A percentile compares a stretch with the other conserved stretches of the same genome.
Evolutionary conservation across 2,888 invertebrate species (phyloP).

Genomic region (Cerastoderma edule): DNA sequence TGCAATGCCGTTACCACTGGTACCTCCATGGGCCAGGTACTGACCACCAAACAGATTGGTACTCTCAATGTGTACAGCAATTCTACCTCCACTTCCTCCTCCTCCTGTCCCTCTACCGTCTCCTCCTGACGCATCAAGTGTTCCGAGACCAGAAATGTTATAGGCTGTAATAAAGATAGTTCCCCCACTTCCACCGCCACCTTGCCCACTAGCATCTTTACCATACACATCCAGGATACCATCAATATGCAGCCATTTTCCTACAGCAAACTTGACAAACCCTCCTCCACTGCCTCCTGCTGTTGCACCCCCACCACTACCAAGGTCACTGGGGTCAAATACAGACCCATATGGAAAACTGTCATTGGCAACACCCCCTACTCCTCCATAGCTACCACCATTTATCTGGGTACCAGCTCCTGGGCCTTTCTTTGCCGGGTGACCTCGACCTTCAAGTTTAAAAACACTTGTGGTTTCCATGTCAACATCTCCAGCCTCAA

Average conservation of each 20-base stretch:
- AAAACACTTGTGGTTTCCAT: constrained; percentile 66
- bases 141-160: constrained; percentile 74
- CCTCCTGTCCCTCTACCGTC: constrained; percentile 59
- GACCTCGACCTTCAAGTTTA: constrained; percentile 67
- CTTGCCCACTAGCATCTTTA: constrained; percentile 38
- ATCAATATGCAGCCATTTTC: constrained; percentile 68
- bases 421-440: constrained; percentile 53
- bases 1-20: constrained; percentile 35
- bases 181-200: constrained; percentile 75
- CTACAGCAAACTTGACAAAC: constrained; percentile 65
- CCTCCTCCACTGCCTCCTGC: constrained; percentile 71
- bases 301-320: constrained; percentile 72
- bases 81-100: constrained; percentile 74
- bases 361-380: constrained; percentile 57
- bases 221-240: constrained; percentile 67
- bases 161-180: constrained; percentile 67
- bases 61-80: constrained; percentile 66
- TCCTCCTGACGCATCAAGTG: constrained; percentile 71
- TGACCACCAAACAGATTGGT: constrained; percentile 68
- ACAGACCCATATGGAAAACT: constrained; percentile 69
- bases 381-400: constrained; percentile 72
- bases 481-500: constrained; percentile 70
- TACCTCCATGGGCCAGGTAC: constrained; percentile 69
- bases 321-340: constrained; percentile 67
- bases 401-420: constrained; percentile 56